These are phyloP conservation scores for Meteorus sp. DNA, from an alignment of 1,140 invertebrate genomes.

Conservation along the genomic window DNA sequence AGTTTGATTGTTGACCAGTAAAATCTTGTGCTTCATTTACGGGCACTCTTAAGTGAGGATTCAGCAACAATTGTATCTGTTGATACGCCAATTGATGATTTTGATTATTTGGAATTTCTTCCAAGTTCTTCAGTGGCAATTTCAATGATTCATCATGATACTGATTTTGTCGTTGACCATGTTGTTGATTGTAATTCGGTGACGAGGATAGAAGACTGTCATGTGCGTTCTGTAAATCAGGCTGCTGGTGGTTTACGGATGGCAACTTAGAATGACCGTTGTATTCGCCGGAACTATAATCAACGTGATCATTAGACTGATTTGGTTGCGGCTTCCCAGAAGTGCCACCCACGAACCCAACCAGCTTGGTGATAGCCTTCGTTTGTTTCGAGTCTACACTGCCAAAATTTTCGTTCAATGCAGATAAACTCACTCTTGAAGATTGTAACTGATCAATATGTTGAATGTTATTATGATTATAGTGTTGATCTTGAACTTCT, in stretches of 20 bases:
- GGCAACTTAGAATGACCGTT: slow-evolving; percentile 4
- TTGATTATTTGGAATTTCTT: neutral
- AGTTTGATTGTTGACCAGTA: slow-evolving; percentile 1
- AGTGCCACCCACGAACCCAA: slow-evolving; percentile 1
- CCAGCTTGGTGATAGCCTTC: neutral
- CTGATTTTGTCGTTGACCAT: neutral
- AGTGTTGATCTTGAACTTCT: neutral
- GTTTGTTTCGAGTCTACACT: neutral
- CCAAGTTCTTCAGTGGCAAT: neutral
- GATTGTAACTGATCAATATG: too few species aligned
- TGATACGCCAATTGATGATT: slow-evolving; percentile 1
- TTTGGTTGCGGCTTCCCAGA: neutral
- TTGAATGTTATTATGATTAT: too few species aligned
- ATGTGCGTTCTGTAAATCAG: neutral
- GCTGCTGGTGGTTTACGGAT: neutral
- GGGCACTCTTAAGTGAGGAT: slow-evolving; percentile 10
- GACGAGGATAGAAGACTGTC: neutral
- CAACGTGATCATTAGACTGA: neutral
- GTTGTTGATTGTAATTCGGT: neutral
- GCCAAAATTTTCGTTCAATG: neutral
- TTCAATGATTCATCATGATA: neutral
- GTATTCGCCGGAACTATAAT: neutral
- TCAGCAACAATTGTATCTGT: slow-evolving; percentile 5
- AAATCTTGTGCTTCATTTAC: neutral
- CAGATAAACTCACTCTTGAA: too few species aligned